phyloP scores from a whole-genome alignment of 2,888 invertebrate genomes.

The Tachina lurida region DNA sequence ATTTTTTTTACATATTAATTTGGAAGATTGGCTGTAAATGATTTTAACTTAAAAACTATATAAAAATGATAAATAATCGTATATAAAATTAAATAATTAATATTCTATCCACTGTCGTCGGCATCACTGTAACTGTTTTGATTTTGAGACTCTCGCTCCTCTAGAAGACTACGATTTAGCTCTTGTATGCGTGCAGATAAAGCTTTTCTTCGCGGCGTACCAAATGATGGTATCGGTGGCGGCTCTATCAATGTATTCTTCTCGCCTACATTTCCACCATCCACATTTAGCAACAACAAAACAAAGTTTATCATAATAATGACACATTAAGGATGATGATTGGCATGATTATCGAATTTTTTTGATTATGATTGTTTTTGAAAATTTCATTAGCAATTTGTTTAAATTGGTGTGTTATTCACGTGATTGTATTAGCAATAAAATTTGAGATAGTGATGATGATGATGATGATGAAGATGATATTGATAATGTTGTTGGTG shows the following conservation, averaged over 20 bases:
- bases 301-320: slow-evolving; percentile 41
- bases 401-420: neutral
- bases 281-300: slow-evolving; percentile 60
- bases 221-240: slow-evolving; percentile 84
- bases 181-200: slow-evolving; percentile 83
- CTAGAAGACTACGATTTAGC: slow-evolving; percentile 82
- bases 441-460: slow-evolving; percentile 32
- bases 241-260: slow-evolving; percentile 91
- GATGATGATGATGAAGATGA: neutral
- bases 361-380: neutral
- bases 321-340: slow-evolving; percentile 28
- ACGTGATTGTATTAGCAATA: neutral
- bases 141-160: slow-evolving; percentile 81
- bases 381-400: neutral
- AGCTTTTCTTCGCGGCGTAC: slow-evolving; percentile 82
- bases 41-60: too few species aligned
- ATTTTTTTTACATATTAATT: too few species aligned
- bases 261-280: slow-evolving; percentile 86
- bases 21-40: too few species aligned
- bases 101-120: slow-evolving; percentile 80
- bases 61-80: too few species aligned
- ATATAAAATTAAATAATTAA: slow-evolving; percentile 59
- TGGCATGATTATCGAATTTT: slow-evolving; percentile 27
- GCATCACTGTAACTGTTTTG: slow-evolving; percentile 82
- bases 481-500: slow-evolving; percentile 12